These are phyloP conservation scores for Sus cebifrons DNA, from an alignment of 2,797 vertebrate species.

Conservation along the genomic window DNA sequence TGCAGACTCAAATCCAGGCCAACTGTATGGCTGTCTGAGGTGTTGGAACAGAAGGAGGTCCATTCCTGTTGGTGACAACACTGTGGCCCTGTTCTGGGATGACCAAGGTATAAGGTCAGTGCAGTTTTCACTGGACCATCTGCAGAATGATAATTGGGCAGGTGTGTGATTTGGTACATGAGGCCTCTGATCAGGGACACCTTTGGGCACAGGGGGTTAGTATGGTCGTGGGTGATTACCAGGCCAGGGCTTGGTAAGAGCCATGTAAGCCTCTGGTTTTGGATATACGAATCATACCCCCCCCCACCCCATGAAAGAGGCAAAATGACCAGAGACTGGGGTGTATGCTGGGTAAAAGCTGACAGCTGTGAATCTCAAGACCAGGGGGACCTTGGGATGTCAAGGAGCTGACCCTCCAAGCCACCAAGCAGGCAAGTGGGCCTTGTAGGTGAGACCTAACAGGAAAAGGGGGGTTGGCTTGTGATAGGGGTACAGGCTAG, in stretches of 20 bases:
- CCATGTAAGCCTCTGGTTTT: constrained; percentile 36
- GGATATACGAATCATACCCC: not conserved
- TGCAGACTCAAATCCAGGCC: constrained; percentile 84
- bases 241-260: not conserved
- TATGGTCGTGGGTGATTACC: constrained; percentile 52
- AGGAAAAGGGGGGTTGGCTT: constrained; percentile 3
- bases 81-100: constrained; percentile 81
- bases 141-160: constrained; percentile 69
- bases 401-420: not conserved
- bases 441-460: not conserved
- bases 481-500: not conserved
- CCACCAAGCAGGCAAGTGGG: not conserved
- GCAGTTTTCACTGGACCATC: constrained; percentile 72
- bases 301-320: not conserved
- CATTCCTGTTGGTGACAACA: constrained; percentile 82
- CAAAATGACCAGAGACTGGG: constrained; percentile 33
- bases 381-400: not conserved
- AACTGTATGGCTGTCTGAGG: constrained; percentile 79
- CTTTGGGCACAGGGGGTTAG: constrained; percentile 55
- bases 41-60: constrained; percentile 81
- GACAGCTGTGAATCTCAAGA: not conserved
- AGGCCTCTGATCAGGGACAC: constrained; percentile 14
- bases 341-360: not conserved
- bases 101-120: constrained; percentile 83
- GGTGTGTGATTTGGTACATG: constrained; percentile 61